Conservation (phyloP, 1,140 invertebrate species). For the Belonocnema kinseyi region DNA sequence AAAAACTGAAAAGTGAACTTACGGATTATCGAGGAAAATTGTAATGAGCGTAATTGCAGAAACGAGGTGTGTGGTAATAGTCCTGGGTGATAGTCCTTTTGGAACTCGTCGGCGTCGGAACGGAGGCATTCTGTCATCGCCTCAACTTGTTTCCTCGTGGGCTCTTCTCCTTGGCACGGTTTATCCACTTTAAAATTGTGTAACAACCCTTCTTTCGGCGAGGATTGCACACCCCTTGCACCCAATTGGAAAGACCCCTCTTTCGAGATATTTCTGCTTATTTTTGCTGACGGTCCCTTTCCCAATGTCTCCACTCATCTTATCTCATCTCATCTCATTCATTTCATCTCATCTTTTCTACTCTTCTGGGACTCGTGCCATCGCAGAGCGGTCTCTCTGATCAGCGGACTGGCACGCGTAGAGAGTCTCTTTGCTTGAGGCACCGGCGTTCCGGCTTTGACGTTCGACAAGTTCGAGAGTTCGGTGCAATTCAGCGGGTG, state of each 20-base stretch:
- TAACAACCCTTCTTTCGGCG: conserved; percentile 51
- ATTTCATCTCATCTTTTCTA: conserved; percentile 11
- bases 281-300: conserved; percentile 36
- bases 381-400: conserved; percentile 66
- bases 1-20: conserved; percentile 50
- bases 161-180: conserved; percentile 57
- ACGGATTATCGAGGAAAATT: conserved; percentile 64
- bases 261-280: conserved; percentile 45
- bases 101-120: conserved; percentile 66
- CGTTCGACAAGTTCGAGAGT: conserved; percentile 65
- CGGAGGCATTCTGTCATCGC: conserved; percentile 75
- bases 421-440: conserved; percentile 68
- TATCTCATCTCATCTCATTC: conserved; percentile 33
- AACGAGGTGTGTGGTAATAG: conserved; percentile 54
- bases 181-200: conserved; percentile 61
- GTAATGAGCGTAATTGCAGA: conserved; percentile 59
- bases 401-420: conserved; percentile 72
- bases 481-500: conserved; percentile 42
- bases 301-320: conserved; percentile 33
- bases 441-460: conserved; percentile 71
- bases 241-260: conserved; percentile 62
- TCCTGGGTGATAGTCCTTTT: conserved; percentile 63
- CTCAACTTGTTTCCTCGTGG: conserved; percentile 60
- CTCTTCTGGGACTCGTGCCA: conserved; percentile 37
- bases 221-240: conserved; percentile 63